These are phyloP conservation scores for Conus ventricosus DNA, from an alignment of 1,140 invertebrate species.

Conservation along the genomic window DNA sequence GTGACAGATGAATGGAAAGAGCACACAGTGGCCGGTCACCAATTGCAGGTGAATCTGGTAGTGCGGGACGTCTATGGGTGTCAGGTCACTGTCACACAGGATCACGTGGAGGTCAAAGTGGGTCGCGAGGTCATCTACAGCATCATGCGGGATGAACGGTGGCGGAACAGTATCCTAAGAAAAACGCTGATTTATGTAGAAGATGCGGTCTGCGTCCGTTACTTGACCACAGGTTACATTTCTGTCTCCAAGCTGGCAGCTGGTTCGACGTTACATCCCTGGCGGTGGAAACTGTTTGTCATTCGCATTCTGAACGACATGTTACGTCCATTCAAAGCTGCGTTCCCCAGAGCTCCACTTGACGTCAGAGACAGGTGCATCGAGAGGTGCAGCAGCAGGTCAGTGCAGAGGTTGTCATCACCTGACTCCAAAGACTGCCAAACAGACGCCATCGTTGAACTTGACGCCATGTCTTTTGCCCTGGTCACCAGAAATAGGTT, in stretches of 20 bases:
- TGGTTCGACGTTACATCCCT: background rate
- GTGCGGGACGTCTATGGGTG: background rate
- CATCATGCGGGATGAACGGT: background rate
- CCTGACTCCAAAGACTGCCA: background rate
- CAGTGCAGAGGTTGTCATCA: background rate
- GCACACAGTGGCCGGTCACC: background rate
- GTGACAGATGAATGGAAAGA: too few species aligned
- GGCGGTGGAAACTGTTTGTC: background rate
- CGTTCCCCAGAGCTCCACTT: background rate
- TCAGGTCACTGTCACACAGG: background rate
- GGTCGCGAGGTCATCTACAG: background rate
- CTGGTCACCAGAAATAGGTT: background rate
- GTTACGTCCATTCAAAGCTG: background rate
- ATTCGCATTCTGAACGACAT: background rate
- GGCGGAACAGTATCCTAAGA: background rate
- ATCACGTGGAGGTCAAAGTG: background rate
- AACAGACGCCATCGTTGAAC: background rate
- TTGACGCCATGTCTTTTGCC: background rate
- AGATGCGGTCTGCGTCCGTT: background rate
- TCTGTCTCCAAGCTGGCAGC: background rate
- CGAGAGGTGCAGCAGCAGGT: background rate
- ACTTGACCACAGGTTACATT: background rate
- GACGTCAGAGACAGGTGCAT: background rate
- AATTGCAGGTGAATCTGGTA: background rate
- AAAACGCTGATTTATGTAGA: background rate